Evolutionary conservation across 2,113 vertebrate genomes (phyloP).

Genomic region (Tragelaphus strepsiceros): DNA sequence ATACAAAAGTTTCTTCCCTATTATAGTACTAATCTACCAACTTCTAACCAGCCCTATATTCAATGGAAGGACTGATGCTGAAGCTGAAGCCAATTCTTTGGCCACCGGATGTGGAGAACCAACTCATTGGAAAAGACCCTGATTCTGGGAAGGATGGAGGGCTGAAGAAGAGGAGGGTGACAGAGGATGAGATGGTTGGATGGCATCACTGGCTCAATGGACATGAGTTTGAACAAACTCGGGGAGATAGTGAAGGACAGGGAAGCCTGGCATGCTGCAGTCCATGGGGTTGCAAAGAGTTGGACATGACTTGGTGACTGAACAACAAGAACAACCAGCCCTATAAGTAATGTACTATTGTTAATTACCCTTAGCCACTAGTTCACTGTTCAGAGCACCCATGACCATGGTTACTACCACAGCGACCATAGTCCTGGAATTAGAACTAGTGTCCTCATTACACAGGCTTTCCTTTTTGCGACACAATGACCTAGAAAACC

Average conservation of each 20-base stretch:
- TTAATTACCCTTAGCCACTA: accelerated
- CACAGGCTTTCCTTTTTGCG: neutral
- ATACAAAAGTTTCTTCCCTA: neutral
- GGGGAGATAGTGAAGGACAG: neutral
- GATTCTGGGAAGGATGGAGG: neutral
- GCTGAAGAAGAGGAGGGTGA: neutral
- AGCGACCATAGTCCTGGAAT: neutral
- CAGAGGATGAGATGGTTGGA: neutral
- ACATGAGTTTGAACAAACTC: neutral
- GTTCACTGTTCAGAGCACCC: neutral
- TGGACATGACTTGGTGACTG: neutral
- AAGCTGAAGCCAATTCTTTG: neutral
- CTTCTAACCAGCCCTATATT: neutral
- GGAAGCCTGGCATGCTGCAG: neutral
- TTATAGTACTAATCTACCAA: neutral
- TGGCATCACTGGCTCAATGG: neutral
- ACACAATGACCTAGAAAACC: neutral
- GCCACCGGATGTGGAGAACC: neutral
- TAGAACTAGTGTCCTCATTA: neutral
- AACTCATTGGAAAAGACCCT: neutral
- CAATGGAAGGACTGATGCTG: neutral
- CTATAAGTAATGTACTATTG: accelerated
- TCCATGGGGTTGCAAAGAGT: neutral
- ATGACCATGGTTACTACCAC: accelerated
- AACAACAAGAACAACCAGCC: neutral